These are phyloP conservation scores for Mesitornis unicolor DNA, from an alignment of 2,113 vertebrate genomes.

Conservation along the genomic window DNA sequence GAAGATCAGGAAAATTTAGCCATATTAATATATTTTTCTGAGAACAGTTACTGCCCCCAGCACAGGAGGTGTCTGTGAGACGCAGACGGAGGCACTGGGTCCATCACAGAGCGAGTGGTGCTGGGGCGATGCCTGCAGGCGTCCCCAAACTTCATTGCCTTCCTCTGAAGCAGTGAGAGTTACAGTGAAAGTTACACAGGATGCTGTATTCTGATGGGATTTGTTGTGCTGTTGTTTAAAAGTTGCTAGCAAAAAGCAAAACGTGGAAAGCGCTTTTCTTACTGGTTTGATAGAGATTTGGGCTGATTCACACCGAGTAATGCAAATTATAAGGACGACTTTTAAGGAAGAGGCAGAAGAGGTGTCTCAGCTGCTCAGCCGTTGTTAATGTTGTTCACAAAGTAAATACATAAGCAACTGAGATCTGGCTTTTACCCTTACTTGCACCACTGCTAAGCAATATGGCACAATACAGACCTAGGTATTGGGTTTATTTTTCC, in stretches of 20 bases:
- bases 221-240: background rate
- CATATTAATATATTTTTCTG: background rate
- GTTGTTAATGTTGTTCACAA: background rate
- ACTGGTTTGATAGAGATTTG: background rate
- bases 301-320: accelerated
- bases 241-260: background rate
- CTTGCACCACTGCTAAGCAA: background rate
- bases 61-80: background rate
- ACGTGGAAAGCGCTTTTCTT: background rate
- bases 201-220: background rate
- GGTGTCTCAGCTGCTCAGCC: background rate
- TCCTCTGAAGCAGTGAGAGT: background rate
- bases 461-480: accelerated
- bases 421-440: background rate
- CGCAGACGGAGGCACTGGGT: background rate
- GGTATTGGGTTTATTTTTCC: background rate
- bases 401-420: accelerated
- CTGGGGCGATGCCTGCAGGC: background rate
- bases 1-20: background rate
- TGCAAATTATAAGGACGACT: background rate
- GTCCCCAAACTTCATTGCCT: background rate
- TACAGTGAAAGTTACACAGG: background rate
- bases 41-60: background rate
- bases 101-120: background rate
- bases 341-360: background rate